These are phyloP conservation scores for Camptogramma bilineatum DNA, from an alignment of 2,888 invertebrate genomes.

Conservation along the genomic window DNA sequence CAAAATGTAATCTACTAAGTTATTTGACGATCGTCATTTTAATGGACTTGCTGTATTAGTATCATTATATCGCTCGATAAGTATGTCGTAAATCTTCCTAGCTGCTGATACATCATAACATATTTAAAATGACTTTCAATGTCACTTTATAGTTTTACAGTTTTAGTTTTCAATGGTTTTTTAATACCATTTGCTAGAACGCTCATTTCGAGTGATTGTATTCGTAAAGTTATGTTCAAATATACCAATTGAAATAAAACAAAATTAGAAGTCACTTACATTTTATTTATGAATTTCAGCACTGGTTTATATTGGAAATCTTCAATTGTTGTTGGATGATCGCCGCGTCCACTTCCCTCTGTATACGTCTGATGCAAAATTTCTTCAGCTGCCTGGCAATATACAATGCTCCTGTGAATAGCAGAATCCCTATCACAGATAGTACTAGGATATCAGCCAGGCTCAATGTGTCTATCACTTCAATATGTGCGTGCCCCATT, in stretches of 20 bases:
- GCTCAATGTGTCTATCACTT: conserved; percentile 57
- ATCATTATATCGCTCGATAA: conserved; percentile 5
- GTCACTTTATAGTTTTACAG: background rate
- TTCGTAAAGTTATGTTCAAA: background rate
- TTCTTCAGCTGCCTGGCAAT: conserved; percentile 51
- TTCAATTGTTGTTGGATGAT: conserved; percentile 35
- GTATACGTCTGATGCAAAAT: conserved; percentile 53
- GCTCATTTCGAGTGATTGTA: background rate
- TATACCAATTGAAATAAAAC: conserved; percentile 6
- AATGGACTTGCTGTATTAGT: conserved; percentile 9
- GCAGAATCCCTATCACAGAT: conserved; percentile 47
- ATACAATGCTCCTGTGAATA: conserved; percentile 50
- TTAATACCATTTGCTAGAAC: background rate
- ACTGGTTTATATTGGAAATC: conserved; percentile 22
- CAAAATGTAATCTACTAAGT: conserved; percentile 34
- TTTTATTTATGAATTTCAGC: conserved; percentile 18
- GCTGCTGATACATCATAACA: background rate
- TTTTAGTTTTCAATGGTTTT: background rate
- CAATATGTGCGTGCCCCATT: conserved; percentile 59
- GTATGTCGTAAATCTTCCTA: background rate
- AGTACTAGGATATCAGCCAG: conserved; percentile 56
- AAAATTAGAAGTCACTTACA: conserved; percentile 17
- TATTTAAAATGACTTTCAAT: background rate
- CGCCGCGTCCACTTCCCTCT: conserved; percentile 47
- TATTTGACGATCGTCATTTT: conserved; percentile 25